Conservation (phyloP, 2,797 vertebrate genomes). For the Acanthopagrus latus region DNA sequence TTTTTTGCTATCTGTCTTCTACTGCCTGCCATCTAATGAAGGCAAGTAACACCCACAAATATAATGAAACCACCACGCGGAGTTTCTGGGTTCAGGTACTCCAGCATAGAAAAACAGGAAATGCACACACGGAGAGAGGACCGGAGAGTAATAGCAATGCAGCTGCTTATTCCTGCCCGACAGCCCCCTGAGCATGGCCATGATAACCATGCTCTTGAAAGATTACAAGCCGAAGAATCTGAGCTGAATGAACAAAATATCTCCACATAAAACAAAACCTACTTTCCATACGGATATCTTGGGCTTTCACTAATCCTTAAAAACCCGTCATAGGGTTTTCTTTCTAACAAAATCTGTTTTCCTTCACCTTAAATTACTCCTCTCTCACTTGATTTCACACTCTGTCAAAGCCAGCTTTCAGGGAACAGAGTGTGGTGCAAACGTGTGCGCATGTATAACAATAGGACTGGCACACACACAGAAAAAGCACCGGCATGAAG, state of each 20-base stretch:
- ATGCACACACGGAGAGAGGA: background rate
- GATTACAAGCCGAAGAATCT: background rate
- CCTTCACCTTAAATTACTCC: background rate
- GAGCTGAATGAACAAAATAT: background rate
- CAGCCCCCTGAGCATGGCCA: background rate
- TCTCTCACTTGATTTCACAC: conserved; percentile 16
- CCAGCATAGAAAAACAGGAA: background rate
- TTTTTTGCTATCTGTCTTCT: background rate
- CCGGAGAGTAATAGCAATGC: background rate
- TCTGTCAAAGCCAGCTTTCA: conserved; percentile 1
- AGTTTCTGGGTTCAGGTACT: background rate
- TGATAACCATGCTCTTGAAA: background rate
- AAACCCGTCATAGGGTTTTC: background rate
- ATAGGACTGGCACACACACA: background rate
- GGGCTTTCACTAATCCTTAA: background rate
- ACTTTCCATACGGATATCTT: background rate
- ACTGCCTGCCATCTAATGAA: background rate
- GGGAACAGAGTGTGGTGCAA: background rate
- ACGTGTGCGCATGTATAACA: conserved; percentile 5
- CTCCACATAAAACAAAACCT: background rate
- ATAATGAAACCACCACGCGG: background rate
- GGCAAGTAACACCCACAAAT: too few relatives aligned
- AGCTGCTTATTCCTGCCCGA: background rate
- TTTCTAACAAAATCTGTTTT: conserved; percentile 18
- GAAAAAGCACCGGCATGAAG: background rate